Evolutionary conservation across 2,797 vertebrate genomes (phyloP), one percentile per base, ranked within the genome.

Genomic region (Fundulus diaphanus): DNA sequence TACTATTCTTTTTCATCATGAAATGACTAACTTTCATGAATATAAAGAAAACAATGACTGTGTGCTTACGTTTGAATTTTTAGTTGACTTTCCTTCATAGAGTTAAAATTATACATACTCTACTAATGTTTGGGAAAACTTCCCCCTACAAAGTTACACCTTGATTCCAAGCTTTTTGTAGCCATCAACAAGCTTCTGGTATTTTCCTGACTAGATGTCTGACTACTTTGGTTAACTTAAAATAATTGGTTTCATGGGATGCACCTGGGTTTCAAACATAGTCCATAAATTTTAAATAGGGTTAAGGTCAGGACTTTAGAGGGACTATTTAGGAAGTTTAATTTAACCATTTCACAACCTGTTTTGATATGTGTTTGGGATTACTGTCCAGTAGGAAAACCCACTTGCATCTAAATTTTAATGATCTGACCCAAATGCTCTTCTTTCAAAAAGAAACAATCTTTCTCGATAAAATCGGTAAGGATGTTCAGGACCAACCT

Each of bases 161-260:
- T 63, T n/a, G 33, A 13, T 37, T 63, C 1, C 29, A 63, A 5
- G 35, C 59, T 37, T 24, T 22, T 51, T 22, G 49, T 24, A 51
- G 49, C 49, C 49, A 49, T 24, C 7, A 51, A 51, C 49, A 22
- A 51, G 49, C 20, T 51, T 63, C 20, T 52, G 31, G 20, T 40
- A 37, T 40, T 40, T 65, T 40, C 40, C 9, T 37, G 22, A 40
- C 57, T 61, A 31, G 16, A 22, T 61, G 31, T 35, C 8, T 4
- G 18, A 63, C 31, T 20, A 35, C 35, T 40, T 65, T n/a, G 24
- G 35, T 40, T 22, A 7, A 37, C n/a, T 65, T 40, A n/a, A 65
- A 65, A 65, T 40, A 65, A 65, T 65, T 65, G 61, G 61, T 65
- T 65, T 65, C 61, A 40, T 65, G 61, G 35, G 35, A 65, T 15